phyloP scores from a whole-genome alignment of 2,888 invertebrate genomes.

The Andrena trimmerana region DNA sequence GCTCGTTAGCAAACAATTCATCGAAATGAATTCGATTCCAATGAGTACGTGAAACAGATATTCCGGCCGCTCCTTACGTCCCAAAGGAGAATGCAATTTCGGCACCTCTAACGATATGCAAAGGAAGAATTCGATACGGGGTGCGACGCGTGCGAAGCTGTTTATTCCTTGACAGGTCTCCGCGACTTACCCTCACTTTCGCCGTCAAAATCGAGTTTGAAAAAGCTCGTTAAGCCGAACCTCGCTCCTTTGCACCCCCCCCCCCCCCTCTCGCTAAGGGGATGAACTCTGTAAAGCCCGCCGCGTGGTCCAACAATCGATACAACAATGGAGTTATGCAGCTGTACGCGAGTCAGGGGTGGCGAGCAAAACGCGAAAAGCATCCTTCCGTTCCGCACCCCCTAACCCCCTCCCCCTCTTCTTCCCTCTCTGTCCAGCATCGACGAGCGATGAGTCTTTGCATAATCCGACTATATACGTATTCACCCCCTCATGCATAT shows the following conservation, averaged over 20 bases:
- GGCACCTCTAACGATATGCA: not conserved
- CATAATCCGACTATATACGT: conserved; percentile 78
- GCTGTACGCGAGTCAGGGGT: conserved; percentile 66
- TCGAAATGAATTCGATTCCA: not conserved
- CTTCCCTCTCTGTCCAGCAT: conserved; percentile 45
- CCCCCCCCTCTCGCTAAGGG: conserved; percentile 33
- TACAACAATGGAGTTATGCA: conserved; percentile 76
- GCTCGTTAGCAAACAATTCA: not conserved
- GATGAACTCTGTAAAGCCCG: conserved; percentile 62
- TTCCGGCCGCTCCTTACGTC: not conserved
- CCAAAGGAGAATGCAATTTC: conserved; percentile 13
- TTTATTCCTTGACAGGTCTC: conserved; percentile 52
- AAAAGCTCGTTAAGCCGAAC: conserved; percentile 75
- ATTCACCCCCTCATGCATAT: conserved; percentile 64
- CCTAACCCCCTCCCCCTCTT: conserved; percentile 2
- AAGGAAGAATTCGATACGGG: conserved; percentile 12
- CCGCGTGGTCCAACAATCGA: conserved; percentile 66
- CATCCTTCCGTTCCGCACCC: conserved; percentile 42
- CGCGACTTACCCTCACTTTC: conserved; percentile 54
- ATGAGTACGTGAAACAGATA: not conserved
- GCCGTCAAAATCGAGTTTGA: conserved; percentile 71
- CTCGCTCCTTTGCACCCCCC: conserved; percentile 24
- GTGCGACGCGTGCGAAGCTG: conserved; percentile 34
- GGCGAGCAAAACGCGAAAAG: conserved; percentile 71
- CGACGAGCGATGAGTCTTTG: conserved; percentile 75